phyloP scores from a whole-genome alignment of 2,797 vertebrate species.

The Ctenochaetus hawaiiensis region DNA sequence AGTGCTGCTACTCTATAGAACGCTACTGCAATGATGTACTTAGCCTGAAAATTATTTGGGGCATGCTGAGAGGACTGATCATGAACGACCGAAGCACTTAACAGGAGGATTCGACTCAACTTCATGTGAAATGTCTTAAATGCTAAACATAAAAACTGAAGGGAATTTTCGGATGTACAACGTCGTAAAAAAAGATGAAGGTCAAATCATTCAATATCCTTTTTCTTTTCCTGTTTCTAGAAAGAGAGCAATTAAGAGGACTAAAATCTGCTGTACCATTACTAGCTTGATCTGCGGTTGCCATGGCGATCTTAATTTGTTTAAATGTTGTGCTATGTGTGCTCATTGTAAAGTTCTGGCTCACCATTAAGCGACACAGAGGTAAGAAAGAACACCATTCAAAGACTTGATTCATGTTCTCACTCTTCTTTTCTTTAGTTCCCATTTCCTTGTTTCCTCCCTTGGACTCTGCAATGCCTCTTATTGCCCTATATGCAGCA shows the following conservation, averaged over 20 bases:
- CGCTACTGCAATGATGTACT: conserved; percentile 23
- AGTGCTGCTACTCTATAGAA: conserved; percentile 58
- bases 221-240: conserved; percentile 8
- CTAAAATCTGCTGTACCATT: not conserved
- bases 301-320: conserved; percentile 35
- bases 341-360: not conserved
- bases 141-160: not conserved
- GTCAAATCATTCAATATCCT: not conserved
- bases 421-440: conserved; percentile 9
- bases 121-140: not conserved
- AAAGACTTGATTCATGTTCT: not conserved
- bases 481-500: conserved; percentile 57
- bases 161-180: not conserved
- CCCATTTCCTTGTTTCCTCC: conserved; percentile 25
- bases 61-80: conserved; percentile 29
- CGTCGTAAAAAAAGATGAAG: not conserved
- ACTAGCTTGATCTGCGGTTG: conserved; percentile 32
- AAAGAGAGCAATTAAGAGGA: not conserved
- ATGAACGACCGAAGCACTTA: conserved; percentile 15
- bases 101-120: conserved; percentile 13
- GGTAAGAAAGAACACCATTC: not conserved
- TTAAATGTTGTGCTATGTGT: not conserved
- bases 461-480: conserved; percentile 37
- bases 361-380: not conserved
- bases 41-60: conserved; percentile 50